These are phyloP conservation scores for Baccha elongata DNA, from an alignment of 2,888 invertebrate genomes.

Conservation along the genomic window DNA sequence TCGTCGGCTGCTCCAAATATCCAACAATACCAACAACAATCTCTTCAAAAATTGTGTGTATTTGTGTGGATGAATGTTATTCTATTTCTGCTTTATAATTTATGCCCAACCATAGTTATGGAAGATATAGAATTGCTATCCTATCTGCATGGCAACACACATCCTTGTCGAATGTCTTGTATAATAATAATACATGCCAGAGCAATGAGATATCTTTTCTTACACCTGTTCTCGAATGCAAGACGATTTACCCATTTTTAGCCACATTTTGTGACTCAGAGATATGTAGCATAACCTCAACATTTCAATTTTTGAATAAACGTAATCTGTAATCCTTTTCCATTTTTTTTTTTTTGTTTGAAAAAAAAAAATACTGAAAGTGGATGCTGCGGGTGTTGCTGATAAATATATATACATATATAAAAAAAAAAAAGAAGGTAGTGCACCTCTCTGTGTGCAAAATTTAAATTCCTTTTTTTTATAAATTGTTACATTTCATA, in stretches of 20 bases:
- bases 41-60: too few species aligned
- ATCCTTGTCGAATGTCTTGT: slow-evolving; percentile 51
- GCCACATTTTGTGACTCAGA: slow-evolving; percentile 36
- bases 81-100: slow-evolving; percentile 37
- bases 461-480: slow-evolving; percentile 38
- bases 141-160: slow-evolving; percentile 49
- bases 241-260: slow-evolving; percentile 43
- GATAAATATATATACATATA: slow-evolving; percentile 16
- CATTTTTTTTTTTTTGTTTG: slow-evolving; percentile 38
- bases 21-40: neutral
- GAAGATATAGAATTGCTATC: slow-evolving; percentile 17
- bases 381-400: slow-evolving; percentile 8
- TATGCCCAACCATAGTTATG: slow-evolving; percentile 44
- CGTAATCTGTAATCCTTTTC: slow-evolving; percentile 68
- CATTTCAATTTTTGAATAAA: slow-evolving; percentile 68
- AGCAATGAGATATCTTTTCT: slow-evolving; percentile 45
- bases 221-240: slow-evolving; percentile 41
- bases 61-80: neutral
- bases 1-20: neutral
- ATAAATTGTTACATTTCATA: slow-evolving; percentile 53
- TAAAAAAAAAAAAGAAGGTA: slow-evolving; percentile 21
- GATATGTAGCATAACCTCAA: slow-evolving; percentile 50
- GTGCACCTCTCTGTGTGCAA: slow-evolving; percentile 13
- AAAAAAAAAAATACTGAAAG: neutral
- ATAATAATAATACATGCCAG: slow-evolving; percentile 53